These are phyloP conservation scores for Limnothrissa miodon DNA, from an alignment of 2,113 vertebrate species.

Conservation along the genomic window DNA sequence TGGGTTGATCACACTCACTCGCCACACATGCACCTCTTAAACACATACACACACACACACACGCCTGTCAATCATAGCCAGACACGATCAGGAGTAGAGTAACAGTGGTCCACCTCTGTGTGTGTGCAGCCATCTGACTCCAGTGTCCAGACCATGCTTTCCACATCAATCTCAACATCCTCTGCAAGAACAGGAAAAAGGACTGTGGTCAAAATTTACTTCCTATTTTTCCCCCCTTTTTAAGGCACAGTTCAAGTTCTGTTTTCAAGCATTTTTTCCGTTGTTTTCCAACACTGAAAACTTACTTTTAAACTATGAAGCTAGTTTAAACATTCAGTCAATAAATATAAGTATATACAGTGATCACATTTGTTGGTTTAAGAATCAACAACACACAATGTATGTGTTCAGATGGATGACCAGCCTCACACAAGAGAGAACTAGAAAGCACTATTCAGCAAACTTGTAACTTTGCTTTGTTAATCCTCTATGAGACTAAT, in stretches of 20 bases:
- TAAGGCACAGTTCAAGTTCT: neutral
- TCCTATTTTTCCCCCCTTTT: neutral
- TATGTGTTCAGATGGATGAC: neutral
- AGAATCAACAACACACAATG: neutral
- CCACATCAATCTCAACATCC: conserved; percentile 87
- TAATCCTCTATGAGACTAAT: neutral
- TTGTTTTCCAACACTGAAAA: neutral
- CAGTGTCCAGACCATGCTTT: conserved; percentile 74
- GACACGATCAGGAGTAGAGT: conserved; percentile 72
- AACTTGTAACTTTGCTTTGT: neutral
- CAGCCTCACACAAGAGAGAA: neutral
- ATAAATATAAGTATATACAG: too few species aligned
- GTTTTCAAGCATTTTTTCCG: neutral
- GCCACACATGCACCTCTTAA: neutral
- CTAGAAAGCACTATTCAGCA: neutral
- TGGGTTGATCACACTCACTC: neutral
- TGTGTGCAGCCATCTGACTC: conserved; percentile 72
- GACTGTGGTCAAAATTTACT: neutral
- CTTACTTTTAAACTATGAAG: too few species aligned
- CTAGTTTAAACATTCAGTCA: too few species aligned
- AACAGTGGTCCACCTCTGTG: conserved; percentile 81
- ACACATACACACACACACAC: neutral
- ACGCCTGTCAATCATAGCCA: conserved; percentile 71
- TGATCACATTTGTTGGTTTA: neutral
- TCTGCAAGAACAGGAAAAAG: conserved; percentile 65